Base-by-base conservation (phyloP, 2,888 invertebrate genomes). In the Spisula subtruncata region DNA sequence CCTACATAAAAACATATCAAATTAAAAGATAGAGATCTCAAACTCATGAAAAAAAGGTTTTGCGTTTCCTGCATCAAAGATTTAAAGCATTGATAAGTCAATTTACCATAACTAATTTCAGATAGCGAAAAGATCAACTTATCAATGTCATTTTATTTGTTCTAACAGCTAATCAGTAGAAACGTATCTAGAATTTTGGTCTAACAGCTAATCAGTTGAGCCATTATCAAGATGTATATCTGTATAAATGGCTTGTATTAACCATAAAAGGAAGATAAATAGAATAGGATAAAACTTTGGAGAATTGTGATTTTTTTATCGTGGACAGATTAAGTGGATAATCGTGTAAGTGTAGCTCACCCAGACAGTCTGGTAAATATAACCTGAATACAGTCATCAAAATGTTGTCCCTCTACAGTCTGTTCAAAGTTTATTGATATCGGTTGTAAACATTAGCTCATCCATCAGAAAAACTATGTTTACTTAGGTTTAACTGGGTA, bases 141-240 rank as follows among this genome's bases (percentile, higher is more conserved):
- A 75, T 75, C 75, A 75, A 75, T 25, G 35, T 32, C 29, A 46
- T n/a, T 51, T 41, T 48, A 46, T 81, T 80, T 85, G 85, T 80
- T 80, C 32, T 54, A 80, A 56, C 80, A 80, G 20, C 56, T 80
- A 85, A 51, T 85, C 35, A 56, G 41, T 41, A 41, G 41, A 41
- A 8, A n/a, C n/a, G n/a, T n/a, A n/a, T n/a, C n/a, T n/a, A n/a
- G n/a, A n/a, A n/a, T n/a, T 81, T 54, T 85, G 85, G 51, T 80
- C 32, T 54, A 80, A 56, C 80, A 80, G 32, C 56, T 80, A 85
- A 51, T 85, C 54, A 56, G 41, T 41, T 5, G 56, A 80, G 51
- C 56, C n/a, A 85, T 79, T 85, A 80, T 35, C 20, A 29, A 85
- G 85, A 85, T 85, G 56, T 41, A 41, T 85, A 85, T 85, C 85